Conservation (phyloP, 2,888 invertebrate species). For the Hydriomena furcata region DNA sequence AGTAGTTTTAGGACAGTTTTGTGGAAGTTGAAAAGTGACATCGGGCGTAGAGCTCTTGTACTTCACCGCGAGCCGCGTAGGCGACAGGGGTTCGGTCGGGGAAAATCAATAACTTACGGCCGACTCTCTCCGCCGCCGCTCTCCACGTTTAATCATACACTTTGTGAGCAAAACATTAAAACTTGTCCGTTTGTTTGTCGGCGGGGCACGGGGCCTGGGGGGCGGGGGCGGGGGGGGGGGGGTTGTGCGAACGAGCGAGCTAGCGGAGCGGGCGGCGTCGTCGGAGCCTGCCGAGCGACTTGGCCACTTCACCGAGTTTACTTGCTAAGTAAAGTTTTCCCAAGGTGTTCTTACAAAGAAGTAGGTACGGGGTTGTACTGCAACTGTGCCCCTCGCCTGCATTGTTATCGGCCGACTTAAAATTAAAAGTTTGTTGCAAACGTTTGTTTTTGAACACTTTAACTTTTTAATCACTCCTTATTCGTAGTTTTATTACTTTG, state of each 20-base stretch:
- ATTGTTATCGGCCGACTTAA: conserved; percentile 73
- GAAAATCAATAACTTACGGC: conserved; percentile 85
- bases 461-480: conserved; percentile 41
- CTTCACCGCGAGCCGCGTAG: conserved; percentile 72
- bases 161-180: conserved; percentile 84
- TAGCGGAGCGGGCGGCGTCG: conserved; percentile 54
- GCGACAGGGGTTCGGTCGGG: conserved; percentile 78
- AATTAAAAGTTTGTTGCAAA: conserved; percentile 73
- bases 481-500: conserved; percentile 24
- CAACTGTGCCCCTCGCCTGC: conserved; percentile 66
- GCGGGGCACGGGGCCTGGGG: conserved; percentile 62
- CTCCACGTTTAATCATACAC: conserved; percentile 84
- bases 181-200: conserved; percentile 83
- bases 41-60: conserved; percentile 54
- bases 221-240: conserved; percentile 46
- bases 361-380: conserved; percentile 77
- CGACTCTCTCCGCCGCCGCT: conserved; percentile 82
- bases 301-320: conserved; percentile 69
- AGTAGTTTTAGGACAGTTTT: conserved; percentile 56
- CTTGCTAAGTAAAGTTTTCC: conserved; percentile 73
- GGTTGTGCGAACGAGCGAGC: conserved; percentile 34
- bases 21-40: conserved; percentile 56
- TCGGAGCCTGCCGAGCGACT: conserved; percentile 52
- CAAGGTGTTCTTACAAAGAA: conserved; percentile 80
- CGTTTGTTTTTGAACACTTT: conserved; percentile 52